Evolutionary conservation across 2,797 vertebrate genomes (phyloP).

Genomic region (Myotis findleyi): DNA sequence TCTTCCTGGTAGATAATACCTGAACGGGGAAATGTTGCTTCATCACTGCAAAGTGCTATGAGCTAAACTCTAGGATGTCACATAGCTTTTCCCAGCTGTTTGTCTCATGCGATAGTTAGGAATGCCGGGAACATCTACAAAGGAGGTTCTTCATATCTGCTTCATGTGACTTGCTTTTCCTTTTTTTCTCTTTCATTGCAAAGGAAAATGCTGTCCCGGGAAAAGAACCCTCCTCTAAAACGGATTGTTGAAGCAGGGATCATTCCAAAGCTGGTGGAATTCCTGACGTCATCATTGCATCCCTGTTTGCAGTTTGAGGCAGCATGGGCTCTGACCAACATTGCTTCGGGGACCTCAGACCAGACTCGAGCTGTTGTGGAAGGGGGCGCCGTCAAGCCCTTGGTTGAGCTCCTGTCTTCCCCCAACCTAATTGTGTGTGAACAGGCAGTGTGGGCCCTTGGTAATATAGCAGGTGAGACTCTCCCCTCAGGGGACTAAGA

Average conservation of each 20-base stretch:
- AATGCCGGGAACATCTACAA: background rate
- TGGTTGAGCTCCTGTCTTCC: conserved; percentile 91
- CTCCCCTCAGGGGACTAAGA: background rate
- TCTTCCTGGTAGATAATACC: conserved; percentile 36
- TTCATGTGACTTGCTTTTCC: background rate
- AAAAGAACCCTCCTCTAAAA: conserved; percentile 90
- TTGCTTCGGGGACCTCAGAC: conserved; percentile 93
- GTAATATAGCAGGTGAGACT: conserved; percentile 94
- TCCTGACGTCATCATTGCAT: conserved; percentile 87
- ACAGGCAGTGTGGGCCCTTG: conserved; percentile 95
- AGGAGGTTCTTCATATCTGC: background rate
- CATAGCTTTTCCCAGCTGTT: background rate
- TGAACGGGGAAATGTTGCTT: conserved; percentile 11
- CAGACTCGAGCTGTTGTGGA: conserved; percentile 93
- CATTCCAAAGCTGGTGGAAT: conserved; percentile 90
- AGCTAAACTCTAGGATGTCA: background rate
- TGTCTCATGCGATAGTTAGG: background rate
- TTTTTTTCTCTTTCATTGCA: background rate
- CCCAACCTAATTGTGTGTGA: conserved; percentile 90
- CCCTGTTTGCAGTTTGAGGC: conserved; percentile 93
- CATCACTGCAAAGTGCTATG: background rate
- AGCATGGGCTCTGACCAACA: conserved; percentile 95
- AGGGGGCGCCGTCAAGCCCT: conserved; percentile 88
- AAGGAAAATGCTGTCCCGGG: conserved; percentile 92
- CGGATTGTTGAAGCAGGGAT: conserved; percentile 91